A percentile compares a stretch with the other conserved stretches of the same genome.
phyloP scores from a whole-genome alignment of 92 coral and sea anemone species.

The Diadumene lineata region DNA sequence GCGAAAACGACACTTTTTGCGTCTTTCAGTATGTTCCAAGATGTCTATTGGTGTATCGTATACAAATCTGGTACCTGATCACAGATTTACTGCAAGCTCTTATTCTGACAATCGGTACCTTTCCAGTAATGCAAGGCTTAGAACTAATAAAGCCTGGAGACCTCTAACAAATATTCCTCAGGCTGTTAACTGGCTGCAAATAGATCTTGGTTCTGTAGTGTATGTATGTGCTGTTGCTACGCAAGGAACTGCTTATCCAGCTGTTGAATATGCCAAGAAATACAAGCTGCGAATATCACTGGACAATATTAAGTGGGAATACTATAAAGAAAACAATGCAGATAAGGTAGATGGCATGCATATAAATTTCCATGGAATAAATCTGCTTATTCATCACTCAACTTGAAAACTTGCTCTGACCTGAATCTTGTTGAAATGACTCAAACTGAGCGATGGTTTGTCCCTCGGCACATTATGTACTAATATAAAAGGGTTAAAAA shows the following conservation, averaged over 20 bases:
- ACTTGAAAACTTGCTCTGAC: too few species aligned
- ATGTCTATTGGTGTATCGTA: conserved; percentile 16
- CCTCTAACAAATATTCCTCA: not conserved
- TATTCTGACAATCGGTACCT: not conserved
- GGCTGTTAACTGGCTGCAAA: conserved; percentile 32
- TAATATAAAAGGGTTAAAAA: too few species aligned
- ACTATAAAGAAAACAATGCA: conserved; percentile 21
- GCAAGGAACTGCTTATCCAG: not conserved
- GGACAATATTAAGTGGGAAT: conserved; percentile 28
- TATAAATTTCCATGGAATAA: too few species aligned
- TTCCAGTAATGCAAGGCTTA: conserved; percentile 36
- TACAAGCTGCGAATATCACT: conserved; percentile 30
- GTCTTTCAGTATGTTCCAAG: conserved; percentile 17
- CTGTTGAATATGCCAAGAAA: not conserved
- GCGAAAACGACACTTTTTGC: too few species aligned
- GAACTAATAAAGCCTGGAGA: conserved; percentile 18
- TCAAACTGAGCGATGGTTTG: too few species aligned
- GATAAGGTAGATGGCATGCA: too few species aligned
- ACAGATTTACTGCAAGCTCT: conserved; percentile 41
- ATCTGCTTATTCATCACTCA: too few species aligned
- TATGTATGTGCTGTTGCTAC: conserved; percentile 33
- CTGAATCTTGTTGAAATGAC: too few species aligned
- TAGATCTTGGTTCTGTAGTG: conserved; percentile 36
- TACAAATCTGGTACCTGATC: conserved; percentile 10
- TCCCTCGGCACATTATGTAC: too few species aligned